Conservation (phyloP, 2,113 vertebrate species). For the Natator depressus region DNA sequence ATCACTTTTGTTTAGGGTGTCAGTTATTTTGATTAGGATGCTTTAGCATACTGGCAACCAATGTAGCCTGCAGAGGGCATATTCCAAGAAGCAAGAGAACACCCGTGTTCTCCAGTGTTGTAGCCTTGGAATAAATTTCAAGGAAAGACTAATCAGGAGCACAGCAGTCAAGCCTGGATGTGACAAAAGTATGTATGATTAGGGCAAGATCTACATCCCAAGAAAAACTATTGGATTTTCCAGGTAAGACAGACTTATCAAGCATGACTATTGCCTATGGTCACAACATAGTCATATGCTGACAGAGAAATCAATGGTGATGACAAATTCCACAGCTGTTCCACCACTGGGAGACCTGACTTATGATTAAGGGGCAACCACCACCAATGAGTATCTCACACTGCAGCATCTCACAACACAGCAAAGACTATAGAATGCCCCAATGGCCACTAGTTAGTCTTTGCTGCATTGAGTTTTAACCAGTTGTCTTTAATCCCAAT, state of each 20-base stretch:
- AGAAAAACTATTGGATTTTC: not conserved
- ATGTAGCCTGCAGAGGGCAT: not conserved
- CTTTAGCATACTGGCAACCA: not conserved
- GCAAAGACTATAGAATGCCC: too few relatives aligned
- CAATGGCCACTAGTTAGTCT: not conserved
- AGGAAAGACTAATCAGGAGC: not conserved
- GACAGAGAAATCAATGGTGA: not conserved
- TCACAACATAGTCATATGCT: not conserved
- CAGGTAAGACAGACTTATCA: not conserved
- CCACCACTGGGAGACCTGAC: not conserved
- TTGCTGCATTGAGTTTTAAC: not conserved
- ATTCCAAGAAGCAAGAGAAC: slow-evolving; percentile 5
- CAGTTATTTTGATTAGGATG: not conserved
- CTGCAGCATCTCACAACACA: slow-evolving; percentile 13
- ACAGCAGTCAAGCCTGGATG: not conserved
- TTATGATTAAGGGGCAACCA: not conserved
- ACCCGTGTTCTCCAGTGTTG: not conserved
- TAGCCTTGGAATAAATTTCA: not conserved
- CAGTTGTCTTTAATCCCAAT: not conserved
- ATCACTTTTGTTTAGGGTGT: not conserved
- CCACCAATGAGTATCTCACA: not conserved
- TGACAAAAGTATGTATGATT: not conserved
- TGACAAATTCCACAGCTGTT: not conserved
- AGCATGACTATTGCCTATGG: not conserved
- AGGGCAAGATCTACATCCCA: too few relatives aligned